These are phyloP conservation scores for Alcedo quadribrachys DNA, from an alignment of 2,797 vertebrate genomes.

Conservation along the genomic window DNA sequence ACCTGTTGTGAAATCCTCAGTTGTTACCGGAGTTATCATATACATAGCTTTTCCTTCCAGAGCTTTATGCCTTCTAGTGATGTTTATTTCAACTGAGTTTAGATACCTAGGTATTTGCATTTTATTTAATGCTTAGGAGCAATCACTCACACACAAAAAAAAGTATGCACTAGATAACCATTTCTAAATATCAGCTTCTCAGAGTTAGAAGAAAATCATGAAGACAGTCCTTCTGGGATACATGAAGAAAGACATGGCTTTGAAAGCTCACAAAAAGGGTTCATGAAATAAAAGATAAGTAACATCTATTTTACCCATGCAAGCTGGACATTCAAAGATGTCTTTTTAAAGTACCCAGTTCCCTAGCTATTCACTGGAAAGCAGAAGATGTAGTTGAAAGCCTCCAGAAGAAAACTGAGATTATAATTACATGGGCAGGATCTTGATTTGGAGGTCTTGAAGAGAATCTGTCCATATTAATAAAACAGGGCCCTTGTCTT, in stretches of 20 bases:
- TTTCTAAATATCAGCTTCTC: conserved; percentile 7
- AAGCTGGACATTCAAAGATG: background rate
- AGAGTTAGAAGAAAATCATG: background rate
- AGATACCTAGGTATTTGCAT: background rate
- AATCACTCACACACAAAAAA: background rate
- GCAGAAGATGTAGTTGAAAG: background rate
- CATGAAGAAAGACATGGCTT: background rate
- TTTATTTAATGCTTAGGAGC: background rate
- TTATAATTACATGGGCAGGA: background rate
- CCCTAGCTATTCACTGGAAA: background rate
- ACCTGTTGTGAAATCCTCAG: conserved; percentile 53
- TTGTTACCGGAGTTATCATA: background rate
- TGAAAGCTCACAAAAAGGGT: background rate
- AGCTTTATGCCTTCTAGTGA: conserved; percentile 15
- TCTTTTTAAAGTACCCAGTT: background rate
- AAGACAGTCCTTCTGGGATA: background rate
- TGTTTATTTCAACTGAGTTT: conserved; percentile 19
- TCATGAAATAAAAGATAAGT: background rate
- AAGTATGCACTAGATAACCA: background rate
- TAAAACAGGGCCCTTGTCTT: background rate
- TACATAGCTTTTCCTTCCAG: conserved; percentile 28
- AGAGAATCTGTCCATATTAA: background rate
- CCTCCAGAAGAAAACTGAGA: background rate
- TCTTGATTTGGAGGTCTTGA: background rate
- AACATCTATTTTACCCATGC: background rate